Base-by-base conservation (phyloP, 2,888 invertebrate species). In the Mesoligia furuncula region DNA sequence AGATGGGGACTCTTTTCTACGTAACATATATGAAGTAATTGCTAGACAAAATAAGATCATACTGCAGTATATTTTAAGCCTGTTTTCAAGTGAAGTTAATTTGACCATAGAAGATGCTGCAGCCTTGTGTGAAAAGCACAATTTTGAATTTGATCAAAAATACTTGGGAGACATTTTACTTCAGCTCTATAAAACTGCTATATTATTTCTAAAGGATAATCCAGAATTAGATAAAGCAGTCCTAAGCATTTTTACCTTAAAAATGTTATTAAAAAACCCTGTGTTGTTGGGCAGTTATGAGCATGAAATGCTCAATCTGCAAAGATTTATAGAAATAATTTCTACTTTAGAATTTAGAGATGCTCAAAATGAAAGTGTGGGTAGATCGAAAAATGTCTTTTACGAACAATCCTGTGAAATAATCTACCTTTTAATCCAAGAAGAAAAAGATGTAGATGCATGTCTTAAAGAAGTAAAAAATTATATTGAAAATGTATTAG, bases 381-480 rank as follows among this genome's bases (percentile, higher is more conserved):
- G 96, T 27, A 93, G 92, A 89, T 85, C 92, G 42, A 93, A 92
- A 77, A 96, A 95, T 88, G 75, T 90, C 24, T 93, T 94, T 80
- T 94, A 93, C 89, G 95, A 96, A 85, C 94, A 94, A 85, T 90
- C 92, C 42, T 93, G 94, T 91, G 93, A 95, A 88, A 83, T 95
- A 71, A 86, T 95, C 42, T 89, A 92, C 79, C 72, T 80, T 57
- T 79, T 93, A 57, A 82, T 94, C 39, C 83, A 88, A 76, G 81
- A 88, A 51, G 73, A 89, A 24, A 75, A 85, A 69, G 71, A 85
- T 70, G 75, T 59, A 71, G 75, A 90, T 15, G 39, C 11, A 27
- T 84, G 70, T 89, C 48, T 90, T 6, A 78, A 88, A 78, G 83
- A 90, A 62, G 79, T 95, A 59, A 81, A 94, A 65, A 83, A 89